Evolutionary conservation across 1,140 invertebrate genomes (phyloP), one percentile per base, ranked within the genome.

Genomic region (Batillaria attramentaria): DNA sequence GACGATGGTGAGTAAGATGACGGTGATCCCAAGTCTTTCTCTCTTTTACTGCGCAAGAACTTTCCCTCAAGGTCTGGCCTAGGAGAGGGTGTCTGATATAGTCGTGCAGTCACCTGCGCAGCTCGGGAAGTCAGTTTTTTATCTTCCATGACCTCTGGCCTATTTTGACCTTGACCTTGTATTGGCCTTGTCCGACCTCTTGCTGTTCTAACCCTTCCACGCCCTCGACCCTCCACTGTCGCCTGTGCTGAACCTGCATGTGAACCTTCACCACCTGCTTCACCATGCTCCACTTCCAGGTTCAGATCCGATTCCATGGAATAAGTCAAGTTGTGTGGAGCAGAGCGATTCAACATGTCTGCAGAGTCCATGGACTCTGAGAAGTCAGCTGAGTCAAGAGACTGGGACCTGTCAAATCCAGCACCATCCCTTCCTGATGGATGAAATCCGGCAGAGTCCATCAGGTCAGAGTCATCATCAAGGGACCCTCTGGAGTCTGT

Each of bases 31-130:
- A 54, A 8, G 10, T 31, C 73, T 42, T 28, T 68, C 4, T 82
- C 81, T 69, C 50, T 72, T n/a, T 72, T 79, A 60, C 81, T 72
- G 60, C 60, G 77, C 43, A 82, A 50, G 41, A 54, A 77, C n/a
- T 78, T 79, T 24, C 78, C 75, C 35, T 74, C n/a, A 16, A 79
- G 69, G n/a, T 79, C 78, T 8, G 57, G 41, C 35, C 62, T 82
- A 13, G 86, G 84, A 41, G 81, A 62, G 37, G 79, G 81, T 33
- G 83, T 62, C 75, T 83, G 78, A 57, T 88, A 88, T 24, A 88
- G 80, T 35, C 87, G 81, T 57, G 83, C 78, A 5, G 86, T 88
- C 6, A 88, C 87, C 54, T 83, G 75, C 46, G 83, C 85, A 18
- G 87, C 86, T 6, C 69, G 75, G 33, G 76, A 43, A 20, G 84